Evolutionary conservation across 2,113 vertebrate species (phyloP).

Genomic region (Edolisoma coerulescens): DNA sequence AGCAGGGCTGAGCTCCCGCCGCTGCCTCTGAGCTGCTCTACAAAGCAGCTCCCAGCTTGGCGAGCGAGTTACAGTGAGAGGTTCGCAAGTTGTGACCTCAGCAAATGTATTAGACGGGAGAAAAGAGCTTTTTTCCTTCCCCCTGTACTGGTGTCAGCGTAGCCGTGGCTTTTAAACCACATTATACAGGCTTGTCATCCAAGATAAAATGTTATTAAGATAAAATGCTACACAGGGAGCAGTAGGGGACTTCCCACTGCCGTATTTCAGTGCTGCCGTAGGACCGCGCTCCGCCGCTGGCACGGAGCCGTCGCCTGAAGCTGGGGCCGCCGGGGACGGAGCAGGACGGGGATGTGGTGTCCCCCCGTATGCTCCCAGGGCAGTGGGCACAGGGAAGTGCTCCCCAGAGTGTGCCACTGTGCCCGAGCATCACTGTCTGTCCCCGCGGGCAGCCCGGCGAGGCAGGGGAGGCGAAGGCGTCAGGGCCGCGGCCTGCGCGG

Average conservation of each 20-base stretch:
- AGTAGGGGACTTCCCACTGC: constrained; percentile 64
- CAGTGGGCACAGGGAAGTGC: not conserved
- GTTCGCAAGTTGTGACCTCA: constrained; percentile 36
- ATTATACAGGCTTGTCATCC: constrained; percentile 75
- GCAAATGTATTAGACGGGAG: constrained; percentile 25
- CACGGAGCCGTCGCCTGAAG: not conserved
- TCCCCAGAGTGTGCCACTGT: not conserved
- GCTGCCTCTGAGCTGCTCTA: not conserved
- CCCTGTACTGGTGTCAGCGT: constrained; percentile 15
- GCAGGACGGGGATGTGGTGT: not conserved
- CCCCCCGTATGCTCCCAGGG: not conserved
- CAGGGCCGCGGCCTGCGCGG: not conserved
- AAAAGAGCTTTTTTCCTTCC: not conserved
- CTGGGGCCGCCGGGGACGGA: not conserved
- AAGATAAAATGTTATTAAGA: constrained; percentile 82
- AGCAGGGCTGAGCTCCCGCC: not conserved
- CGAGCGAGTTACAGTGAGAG: not conserved
- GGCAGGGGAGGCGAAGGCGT: not conserved
- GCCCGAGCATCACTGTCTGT: not conserved
- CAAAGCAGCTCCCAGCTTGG: constrained; percentile 5
- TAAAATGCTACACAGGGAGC: constrained; percentile 71
- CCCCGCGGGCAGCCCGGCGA: not conserved
- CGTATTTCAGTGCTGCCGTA: constrained; percentile 52
- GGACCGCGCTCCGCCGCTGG: not conserved
- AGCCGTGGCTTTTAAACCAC: constrained; percentile 74